These are phyloP conservation scores for Chlorops oryzae DNA, from an alignment of 1,140 invertebrate species.

Conservation along the genomic window DNA sequence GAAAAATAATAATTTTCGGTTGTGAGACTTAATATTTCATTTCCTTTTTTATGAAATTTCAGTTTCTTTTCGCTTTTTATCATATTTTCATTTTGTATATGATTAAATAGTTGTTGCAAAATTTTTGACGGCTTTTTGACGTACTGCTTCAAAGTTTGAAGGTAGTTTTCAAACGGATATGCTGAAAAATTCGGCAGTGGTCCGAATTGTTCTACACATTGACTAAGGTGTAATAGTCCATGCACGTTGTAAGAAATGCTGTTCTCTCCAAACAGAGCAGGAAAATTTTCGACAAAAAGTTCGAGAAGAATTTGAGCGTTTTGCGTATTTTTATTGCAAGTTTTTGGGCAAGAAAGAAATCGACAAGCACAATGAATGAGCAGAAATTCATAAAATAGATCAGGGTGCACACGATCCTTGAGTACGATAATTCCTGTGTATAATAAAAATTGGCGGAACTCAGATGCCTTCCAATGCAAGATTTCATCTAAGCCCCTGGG, in stretches of 20 bases:
- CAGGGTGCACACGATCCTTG: constrained; percentile 16
- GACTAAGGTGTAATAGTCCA: too few species aligned
- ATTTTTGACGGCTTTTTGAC: too few species aligned
- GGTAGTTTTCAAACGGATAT: too few species aligned
- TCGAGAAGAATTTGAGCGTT: too few species aligned
- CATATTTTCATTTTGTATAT: neutral
- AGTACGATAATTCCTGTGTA: constrained; percentile 49
- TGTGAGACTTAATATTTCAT: constrained; percentile 2
- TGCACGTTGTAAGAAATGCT: too few species aligned
- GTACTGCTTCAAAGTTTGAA: constrained; percentile 1
- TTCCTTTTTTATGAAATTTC: neutral
- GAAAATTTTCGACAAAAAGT: too few species aligned
- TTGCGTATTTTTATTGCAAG: neutral
- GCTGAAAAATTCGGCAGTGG: constrained; percentile 1
- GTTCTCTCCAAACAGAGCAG: too few species aligned
- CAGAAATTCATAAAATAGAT: constrained; percentile 7
- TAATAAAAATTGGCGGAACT: constrained; percentile 49
- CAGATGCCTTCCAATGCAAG: constrained; percentile 50
- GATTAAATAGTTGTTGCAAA: too few species aligned
- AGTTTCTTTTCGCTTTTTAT: neutral
- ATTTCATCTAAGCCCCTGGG: constrained; percentile 40
- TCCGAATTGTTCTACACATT: neutral
- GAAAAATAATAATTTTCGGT: neutral
- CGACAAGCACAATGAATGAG: constrained; percentile 5
- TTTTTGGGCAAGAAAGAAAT: constrained; percentile 10